phyloP scores from a whole-genome alignment of 92 coral and sea anemone species.

The Umimayanthus chanpuru region DNA sequence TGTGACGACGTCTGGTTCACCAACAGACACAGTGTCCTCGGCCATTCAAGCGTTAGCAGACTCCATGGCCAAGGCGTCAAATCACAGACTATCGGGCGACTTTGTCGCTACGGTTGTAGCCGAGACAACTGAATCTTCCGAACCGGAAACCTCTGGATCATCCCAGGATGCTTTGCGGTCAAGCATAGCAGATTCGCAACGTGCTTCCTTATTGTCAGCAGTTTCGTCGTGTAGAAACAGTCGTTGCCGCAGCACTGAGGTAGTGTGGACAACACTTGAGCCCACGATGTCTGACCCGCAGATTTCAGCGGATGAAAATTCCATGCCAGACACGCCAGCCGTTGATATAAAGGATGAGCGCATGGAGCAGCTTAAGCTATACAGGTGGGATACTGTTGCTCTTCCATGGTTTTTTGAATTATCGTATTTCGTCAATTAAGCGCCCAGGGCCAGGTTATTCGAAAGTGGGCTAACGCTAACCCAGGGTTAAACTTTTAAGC shows the following conservation, averaged over 20 bases:
- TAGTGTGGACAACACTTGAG: conserved; percentile 82
- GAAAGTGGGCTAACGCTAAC: too few relatives aligned
- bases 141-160: conserved; percentile 10
- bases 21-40: conserved; percentile 37
- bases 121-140: conserved; percentile 43
- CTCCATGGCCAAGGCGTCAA: conserved; percentile 44
- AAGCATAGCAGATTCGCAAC: conserved; percentile 44
- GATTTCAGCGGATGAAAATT: conserved; percentile 79
- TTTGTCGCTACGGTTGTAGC: conserved; percentile 67
- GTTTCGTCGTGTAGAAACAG: conserved; percentile 60
- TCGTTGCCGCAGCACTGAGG: conserved; percentile 66
- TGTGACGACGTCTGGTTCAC: conserved; percentile 40
- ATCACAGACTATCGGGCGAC: conserved; percentile 45
- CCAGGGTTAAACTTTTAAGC: too few relatives aligned
- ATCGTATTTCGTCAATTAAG: too few relatives aligned
- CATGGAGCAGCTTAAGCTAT: conserved; percentile 67
- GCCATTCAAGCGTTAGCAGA: conserved; percentile 56
- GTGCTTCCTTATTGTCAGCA: conserved; percentile 56
- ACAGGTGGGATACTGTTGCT: conserved; percentile 53
- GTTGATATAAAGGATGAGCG: conserved; percentile 57
- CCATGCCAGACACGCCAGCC: conserved; percentile 75
- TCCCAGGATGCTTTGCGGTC: conserved; percentile 33
- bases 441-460: too few relatives aligned
- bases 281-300: conserved; percentile 76
- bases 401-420: background rate